These are phyloP conservation scores for Gymnorhina tibicen DNA, from an alignment of 2,113 vertebrate species.

Conservation along the genomic window DNA sequence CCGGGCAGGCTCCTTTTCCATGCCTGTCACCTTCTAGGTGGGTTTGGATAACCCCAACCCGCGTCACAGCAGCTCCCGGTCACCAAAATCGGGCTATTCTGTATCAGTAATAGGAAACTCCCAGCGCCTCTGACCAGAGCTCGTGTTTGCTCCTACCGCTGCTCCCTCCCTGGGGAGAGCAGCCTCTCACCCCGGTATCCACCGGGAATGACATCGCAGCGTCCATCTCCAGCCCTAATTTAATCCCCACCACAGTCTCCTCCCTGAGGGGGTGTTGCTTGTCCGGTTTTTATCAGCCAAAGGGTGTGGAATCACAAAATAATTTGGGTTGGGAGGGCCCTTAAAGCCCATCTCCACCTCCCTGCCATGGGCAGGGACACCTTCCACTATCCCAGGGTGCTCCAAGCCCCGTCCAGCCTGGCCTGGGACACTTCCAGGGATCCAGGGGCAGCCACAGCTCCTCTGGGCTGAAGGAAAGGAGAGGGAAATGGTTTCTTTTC, in stretches of 20 bases:
- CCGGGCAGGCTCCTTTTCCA: not conserved
- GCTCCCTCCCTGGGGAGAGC: not conserved
- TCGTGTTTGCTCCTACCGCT: not conserved
- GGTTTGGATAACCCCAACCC: not conserved
- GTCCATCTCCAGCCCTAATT: not conserved
- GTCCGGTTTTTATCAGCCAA: not conserved
- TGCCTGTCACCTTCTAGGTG: fast-evolving
- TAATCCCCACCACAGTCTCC: not conserved
- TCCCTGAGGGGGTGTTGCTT: fast-evolving
- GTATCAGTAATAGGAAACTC: conserved; percentile 36
- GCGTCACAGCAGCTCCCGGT: not conserved
- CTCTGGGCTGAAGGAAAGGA: not conserved
- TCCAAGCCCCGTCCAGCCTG: not conserved
- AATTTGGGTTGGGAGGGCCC: not conserved
- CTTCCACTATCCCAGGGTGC: not conserved
- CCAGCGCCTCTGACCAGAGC: not conserved
- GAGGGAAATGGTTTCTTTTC: not conserved
- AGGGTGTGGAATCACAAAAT: not conserved
- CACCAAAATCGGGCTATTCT: not conserved
- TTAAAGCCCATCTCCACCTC: not conserved
- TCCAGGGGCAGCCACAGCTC: not conserved
- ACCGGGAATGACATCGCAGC: not conserved
- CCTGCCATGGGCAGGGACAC: not conserved
- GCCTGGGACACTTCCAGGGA: fast-evolving
- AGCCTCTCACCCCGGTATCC: not conserved